Evolutionary conservation across 2,113 vertebrate genomes (phyloP), one percentile per base, ranked within the genome.

Genomic region (Isichthys henryi): DNA sequence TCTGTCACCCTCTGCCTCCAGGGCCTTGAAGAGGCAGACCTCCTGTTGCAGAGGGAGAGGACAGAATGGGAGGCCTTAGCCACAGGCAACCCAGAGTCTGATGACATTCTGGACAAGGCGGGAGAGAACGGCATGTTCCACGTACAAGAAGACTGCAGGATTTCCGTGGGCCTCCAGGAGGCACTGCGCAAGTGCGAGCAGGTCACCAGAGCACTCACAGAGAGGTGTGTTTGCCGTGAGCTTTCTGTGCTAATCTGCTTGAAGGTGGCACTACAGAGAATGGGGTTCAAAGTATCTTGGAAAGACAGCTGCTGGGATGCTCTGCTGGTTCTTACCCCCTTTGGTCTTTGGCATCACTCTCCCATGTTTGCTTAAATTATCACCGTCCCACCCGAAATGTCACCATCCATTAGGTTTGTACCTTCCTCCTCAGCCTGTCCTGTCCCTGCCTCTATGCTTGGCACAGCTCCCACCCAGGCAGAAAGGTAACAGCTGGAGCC

Each of bases 11-110:
- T 35, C 15, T 87, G 43, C 27, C 45, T 80, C 11, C 89, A 96
- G 96, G 94, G 95, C 31, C 90, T 96, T 3, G 94, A 95, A 66
- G 94, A 95, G 90, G 92, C 94, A 27, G 95, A 96, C 62, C 91
- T 93, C 0, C 93, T 93, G 49, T 89, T 96, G 74, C 95, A 94
- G 56, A 91, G 86, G 85, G 94, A 95, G 87, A 92, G 46, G 70
- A 74, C 85, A 1, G 91, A 93, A 52, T 91, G 95, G 89, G 91
- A 93, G 19, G 19, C 86, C 43, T 89, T 91, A 58, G 88, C 88
- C 2, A 85, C 1, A 45, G 66, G 87, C 82, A 91, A 17, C 52
- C 23, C 70, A 45, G 35, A 4, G 35, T 35, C 56, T 77, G 90
- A 91, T 0, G 82, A 88, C 88, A 89, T 52, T 27, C 90, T 86